Conservation (phyloP, 37 sponge, comb jelly and placozoan species). For the Mnemiopsis leidyi region DNA sequence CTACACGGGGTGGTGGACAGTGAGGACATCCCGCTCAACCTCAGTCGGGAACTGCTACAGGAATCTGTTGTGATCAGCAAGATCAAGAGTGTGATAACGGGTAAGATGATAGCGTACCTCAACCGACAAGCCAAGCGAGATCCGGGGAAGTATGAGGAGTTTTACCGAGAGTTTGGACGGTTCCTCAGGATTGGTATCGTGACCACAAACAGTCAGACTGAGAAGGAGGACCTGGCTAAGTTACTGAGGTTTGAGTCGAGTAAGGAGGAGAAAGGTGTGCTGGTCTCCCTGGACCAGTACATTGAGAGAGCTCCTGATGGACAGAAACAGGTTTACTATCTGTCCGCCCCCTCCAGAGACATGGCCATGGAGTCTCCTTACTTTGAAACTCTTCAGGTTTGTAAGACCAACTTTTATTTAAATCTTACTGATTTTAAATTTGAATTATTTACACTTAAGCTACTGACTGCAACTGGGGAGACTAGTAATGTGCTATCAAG, state of each 20-base stretch:
- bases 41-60: constrained; percentile 71
- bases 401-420: too few species aligned
- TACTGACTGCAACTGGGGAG: too few species aligned
- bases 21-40: constrained; percentile 73
- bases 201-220: constrained; percentile 32
- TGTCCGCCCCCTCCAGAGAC: constrained; percentile 49
- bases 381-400: constrained; percentile 66
- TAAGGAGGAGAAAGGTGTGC: constrained; percentile 41
- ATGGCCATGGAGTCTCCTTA: constrained; percentile 70
- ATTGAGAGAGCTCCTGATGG: constrained; percentile 37
- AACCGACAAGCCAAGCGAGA: constrained; percentile 64
- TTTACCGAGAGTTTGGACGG: constrained; percentile 65
- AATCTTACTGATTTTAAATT: too few species aligned
- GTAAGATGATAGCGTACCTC: constrained; percentile 57
- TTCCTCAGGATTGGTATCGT: constrained; percentile 66
- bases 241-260: constrained; percentile 68
- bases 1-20: constrained; percentile 74
- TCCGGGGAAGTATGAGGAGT: constrained; percentile 66
- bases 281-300: constrained; percentile 58
- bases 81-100: constrained; percentile 66
- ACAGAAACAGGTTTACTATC: constrained; percentile 66
- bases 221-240: constrained; percentile 68
- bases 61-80: constrained; percentile 67
- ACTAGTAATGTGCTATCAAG: too few species aligned
- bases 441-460: too few species aligned